Base-by-base conservation (phyloP, 2,888 invertebrate species). In the Colostygia pectinataria region DNA sequence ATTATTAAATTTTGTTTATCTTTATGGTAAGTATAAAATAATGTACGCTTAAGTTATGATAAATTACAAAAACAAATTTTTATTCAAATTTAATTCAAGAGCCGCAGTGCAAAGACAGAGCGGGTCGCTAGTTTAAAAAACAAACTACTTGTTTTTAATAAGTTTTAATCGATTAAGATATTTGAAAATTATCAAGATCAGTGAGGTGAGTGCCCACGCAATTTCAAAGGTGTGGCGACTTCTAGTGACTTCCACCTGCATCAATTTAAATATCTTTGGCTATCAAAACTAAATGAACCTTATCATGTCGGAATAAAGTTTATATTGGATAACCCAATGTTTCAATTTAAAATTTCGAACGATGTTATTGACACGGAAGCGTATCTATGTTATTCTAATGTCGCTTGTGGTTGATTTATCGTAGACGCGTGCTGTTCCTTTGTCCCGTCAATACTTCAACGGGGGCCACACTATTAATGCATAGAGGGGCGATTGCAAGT, bases 401-500 rank as follows among this genome's bases (percentile, higher is more conserved):
- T 63, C 52, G 31, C 9, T 51, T 70, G 69, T 72, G 77, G 72
- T 72, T 83, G 71, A 87, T 85, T 82, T 83, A 85, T 85, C 72
- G 76, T 78, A 58, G 63, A 62, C 72, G 74, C 63, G 70, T 62
- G 74, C 69, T 63, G 73, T 80, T 79, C 80, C 87, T 88, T 87
- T 89, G 88, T 89, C 76, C 85, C 77, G 87, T 87, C 88, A 88
- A 88, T 88, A 83, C 83, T 85, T 84, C 87, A 84, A 72, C 70
- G 64, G 62, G 69, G 69, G 66, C 65, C 73, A 71, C 66, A 70
- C 64, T 69, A 73, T 75, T 74, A 69, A 4, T 4, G 4, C 18
- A 18, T 4, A 3, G 4, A 3, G 2, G 4, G 18, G 18, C 18
- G 4, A n/a, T n/a, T n/a, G n/a, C n/a, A n/a, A n/a, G n/a, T n/a